A percentile compares a stretch with the other conserved stretches of the same genome.
These are phyloP conservation scores for Nesometra sesokonis DNA, from an alignment of 35 echinoderm and acorn worm genomes.

Conservation along the genomic window DNA sequence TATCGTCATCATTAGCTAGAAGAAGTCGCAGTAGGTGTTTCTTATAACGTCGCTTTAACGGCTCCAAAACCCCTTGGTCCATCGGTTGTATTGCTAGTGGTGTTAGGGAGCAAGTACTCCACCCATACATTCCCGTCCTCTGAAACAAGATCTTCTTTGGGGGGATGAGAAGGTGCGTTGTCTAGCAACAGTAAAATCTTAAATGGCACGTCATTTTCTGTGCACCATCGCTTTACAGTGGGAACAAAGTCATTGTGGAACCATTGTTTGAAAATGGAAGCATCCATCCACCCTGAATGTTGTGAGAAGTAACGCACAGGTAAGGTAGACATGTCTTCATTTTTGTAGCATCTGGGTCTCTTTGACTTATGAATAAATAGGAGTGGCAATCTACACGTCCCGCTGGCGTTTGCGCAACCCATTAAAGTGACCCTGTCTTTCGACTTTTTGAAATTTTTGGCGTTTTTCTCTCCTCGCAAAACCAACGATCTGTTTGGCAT, in stretches of 20 bases:
- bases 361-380: not conserved
- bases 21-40: too few relatives aligned
- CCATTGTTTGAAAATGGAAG: not conserved
- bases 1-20: not conserved
- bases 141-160: too few relatives aligned
- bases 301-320: not conserved
- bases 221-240: not conserved
- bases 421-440: not conserved
- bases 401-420: not conserved
- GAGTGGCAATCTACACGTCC: not conserved
- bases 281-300: not conserved
- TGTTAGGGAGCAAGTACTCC: not conserved
- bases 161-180: not conserved
- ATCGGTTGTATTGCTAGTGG: not conserved
- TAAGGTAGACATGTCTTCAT: not conserved
- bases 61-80: not conserved
- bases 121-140: too few relatives aligned
- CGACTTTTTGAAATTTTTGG: not conserved
- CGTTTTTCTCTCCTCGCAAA: not conserved
- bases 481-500: not conserved
- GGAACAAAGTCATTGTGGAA: not conserved
- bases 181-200: not conserved
- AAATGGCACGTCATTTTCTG: not conserved
- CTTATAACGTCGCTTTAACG: not conserved
- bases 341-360: not conserved